Evolutionary conservation across 2,797 vertebrate species (phyloP), one percentile per base, ranked within the genome.

Genomic region (Fistularia commersonii): DNA sequence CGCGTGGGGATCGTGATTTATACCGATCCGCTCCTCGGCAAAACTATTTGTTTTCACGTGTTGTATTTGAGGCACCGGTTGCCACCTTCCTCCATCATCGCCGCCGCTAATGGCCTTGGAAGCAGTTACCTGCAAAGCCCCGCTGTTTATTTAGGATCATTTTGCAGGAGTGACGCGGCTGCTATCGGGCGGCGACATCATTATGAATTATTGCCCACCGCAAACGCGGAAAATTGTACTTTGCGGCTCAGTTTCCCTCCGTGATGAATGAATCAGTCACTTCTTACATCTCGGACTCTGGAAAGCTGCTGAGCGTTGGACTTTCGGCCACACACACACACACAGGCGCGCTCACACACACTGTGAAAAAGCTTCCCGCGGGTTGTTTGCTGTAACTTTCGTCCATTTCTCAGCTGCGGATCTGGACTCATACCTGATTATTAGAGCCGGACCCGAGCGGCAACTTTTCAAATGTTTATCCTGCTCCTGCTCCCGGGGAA

Each of bases 171-270:
- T 88, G 41, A 62, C 64, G 31, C 56, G 5, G 73, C 93, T 88
- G 93, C 93, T 96, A 95, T 97, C 94, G 87, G 82, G 89, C 90
- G 92, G 91, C 90, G 83, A 91, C 91, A 96, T 98, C 95, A 92
- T 94, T 95, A 94, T 97, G 95, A 98, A 98, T 97, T 96, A 97
- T 98, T 95, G 95, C 96, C 96, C 92, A 90, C 81, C 88, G 93
- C 93, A 92, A 93, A 95, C 92, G 94, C 98, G 92, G 95, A 97
- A 98, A 96, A 98, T 98, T 98, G 95, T 95, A 94, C 95, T 95
- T 95, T 94, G 93, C 93, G 92, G 93, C 93, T 92, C 91, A 79
- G 91, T 91, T 93, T 93, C 89, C 79, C 87, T 23, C 90, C 80
- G 91, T 91, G 93, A 98, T 99, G 97, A 98, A 98, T 98, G 94